Evolutionary conservation across 2,797 vertebrate genomes (phyloP).

Genomic region (Hapalemur alaotrensis): DNA sequence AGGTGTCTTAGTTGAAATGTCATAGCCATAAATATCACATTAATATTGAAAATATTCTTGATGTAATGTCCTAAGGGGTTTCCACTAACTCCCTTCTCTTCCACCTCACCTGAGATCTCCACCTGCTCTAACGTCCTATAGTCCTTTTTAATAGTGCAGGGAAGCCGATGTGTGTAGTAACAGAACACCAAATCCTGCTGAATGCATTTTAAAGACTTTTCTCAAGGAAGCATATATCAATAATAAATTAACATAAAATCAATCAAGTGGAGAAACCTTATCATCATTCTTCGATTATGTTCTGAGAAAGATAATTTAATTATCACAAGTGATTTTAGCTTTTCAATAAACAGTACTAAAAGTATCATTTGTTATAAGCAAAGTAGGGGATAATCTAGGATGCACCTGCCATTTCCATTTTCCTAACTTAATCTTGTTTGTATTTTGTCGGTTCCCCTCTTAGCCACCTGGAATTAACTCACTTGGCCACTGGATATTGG

Average conservation of each 20-base stretch:
- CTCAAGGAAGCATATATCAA: neutral
- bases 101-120: neutral
- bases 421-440: neutral
- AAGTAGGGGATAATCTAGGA: neutral
- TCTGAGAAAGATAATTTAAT: neutral
- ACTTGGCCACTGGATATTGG: neutral
- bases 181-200: neutral
- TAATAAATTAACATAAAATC: neutral
- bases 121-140: accelerated
- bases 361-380: neutral
- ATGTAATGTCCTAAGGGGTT: neutral
- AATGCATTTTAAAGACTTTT: neutral
- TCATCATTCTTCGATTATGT: neutral
- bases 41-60: no score
- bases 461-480: neutral
- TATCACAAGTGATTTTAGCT: neutral
- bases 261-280: neutral
- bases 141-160: neutral
- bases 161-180: no score
- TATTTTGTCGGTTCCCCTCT: neutral
- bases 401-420: neutral
- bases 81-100: neutral
- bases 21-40: neutral
- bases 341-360: neutral
- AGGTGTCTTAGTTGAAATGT: neutral